Conservation (phyloP, 23 tunicate genomes). For the Phallusia fumigata region DNA sequence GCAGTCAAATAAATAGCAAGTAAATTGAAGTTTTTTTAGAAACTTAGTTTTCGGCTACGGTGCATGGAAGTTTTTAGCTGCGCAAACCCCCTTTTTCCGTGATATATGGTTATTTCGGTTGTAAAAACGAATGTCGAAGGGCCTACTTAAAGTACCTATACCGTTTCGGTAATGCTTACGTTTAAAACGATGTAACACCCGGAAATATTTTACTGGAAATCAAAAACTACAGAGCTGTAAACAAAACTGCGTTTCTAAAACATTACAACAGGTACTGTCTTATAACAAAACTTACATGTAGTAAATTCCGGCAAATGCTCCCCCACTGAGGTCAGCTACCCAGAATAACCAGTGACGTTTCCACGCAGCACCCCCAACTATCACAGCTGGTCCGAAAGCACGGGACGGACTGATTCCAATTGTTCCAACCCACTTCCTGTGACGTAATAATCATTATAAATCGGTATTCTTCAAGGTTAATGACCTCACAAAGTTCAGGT, state of each 20-base stretch:
- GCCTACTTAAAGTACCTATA: no score
- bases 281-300: slow-evolving; percentile 86
- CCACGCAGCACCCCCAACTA: slow-evolving; percentile 74
- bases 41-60: no score
- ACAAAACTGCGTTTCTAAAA: background rate
- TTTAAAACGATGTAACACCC: no score
- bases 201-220: no score
- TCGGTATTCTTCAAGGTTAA: background rate
- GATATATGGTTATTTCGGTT: no score
- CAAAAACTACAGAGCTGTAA: no score
- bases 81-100: no score
- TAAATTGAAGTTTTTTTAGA: no score
- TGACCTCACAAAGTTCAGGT: background rate
- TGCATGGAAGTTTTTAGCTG: no score
- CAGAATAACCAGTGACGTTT: slow-evolving; percentile 80
- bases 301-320: slow-evolving; percentile 40
- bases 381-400: slow-evolving; percentile 80
- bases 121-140: no score
- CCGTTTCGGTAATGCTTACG: no score
- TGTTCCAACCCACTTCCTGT: slow-evolving; percentile 66
- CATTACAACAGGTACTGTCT: background rate
- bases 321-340: slow-evolving; percentile 65
- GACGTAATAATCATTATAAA: background rate
- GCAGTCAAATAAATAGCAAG: no score
- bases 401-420: slow-evolving; percentile 69